Conservation (phyloP, 2,888 invertebrate species). For the Pherbina coryleti region DNA sequence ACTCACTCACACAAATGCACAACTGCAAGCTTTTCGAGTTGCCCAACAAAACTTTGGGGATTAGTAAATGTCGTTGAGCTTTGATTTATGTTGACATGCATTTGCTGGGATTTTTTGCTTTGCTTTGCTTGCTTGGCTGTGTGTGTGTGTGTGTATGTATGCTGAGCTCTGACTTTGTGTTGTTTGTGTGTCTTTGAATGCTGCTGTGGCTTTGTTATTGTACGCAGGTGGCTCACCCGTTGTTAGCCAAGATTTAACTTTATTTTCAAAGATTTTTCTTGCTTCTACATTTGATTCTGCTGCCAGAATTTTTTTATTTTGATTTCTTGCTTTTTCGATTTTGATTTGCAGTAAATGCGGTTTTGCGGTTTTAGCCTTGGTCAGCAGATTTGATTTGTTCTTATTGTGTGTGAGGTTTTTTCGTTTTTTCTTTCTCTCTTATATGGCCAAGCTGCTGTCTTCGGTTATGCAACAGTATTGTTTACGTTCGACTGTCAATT, state of each 20-base stretch:
- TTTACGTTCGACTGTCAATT: no score
- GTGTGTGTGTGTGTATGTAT: background rate
- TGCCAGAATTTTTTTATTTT: no score
- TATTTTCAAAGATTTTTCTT: no score
- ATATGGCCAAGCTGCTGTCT: no score
- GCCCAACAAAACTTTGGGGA: conserved; percentile 51
- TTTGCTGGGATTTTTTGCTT: conserved; percentile 43
- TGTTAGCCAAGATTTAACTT: conserved; percentile 28
- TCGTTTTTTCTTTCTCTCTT: no score
- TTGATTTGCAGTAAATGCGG: no score
- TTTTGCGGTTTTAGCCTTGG: no score
- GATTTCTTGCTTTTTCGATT: no score
- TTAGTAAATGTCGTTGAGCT: conserved; percentile 57
- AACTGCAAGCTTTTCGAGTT: background rate
- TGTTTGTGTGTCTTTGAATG: background rate
- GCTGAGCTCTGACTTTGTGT: background rate
- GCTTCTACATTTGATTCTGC: no score
- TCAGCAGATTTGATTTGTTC: no score
- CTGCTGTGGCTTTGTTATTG: conserved; percentile 23
- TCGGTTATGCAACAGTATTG: no score
- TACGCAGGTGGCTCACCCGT: conserved; percentile 29
- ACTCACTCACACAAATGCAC: background rate
- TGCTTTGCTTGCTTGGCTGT: conserved; percentile 10
- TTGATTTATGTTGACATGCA: conserved; percentile 65
- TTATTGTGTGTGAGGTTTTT: no score